These are phyloP conservation scores for Caenorhabditis sp. DNA, from an alignment of 2,888 invertebrate species.

Conservation along the genomic window DNA sequence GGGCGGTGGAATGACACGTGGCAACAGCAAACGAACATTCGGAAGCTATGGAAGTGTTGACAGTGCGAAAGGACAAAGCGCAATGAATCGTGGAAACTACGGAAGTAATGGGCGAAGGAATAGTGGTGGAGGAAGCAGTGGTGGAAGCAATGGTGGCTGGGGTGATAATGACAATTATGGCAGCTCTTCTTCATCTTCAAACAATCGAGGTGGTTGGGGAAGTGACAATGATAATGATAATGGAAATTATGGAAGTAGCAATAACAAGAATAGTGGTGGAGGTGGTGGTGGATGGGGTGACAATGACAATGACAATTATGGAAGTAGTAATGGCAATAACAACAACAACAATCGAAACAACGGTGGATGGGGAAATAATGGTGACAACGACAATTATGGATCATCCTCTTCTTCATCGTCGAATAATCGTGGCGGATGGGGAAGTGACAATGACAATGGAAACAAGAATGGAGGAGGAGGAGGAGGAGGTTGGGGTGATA, in stretches of 20 bases:
- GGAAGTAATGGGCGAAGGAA: constrained; percentile 10
- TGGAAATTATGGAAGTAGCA: not conserved
- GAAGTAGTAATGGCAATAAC: not conserved
- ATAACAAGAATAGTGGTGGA: constrained; percentile 8
- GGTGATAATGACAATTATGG: not conserved
- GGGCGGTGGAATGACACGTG: constrained; percentile 31
- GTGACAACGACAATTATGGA: not conserved
- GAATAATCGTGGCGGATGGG: not conserved
- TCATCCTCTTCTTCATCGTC: not conserved
- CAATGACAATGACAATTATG: constrained; percentile 10
- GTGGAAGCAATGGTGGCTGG: not conserved
- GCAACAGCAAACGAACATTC: constrained; percentile 30
- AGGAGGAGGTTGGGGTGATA: constrained; percentile 6
- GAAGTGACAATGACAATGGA: not conserved
- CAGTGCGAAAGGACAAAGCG: constrained; percentile 26
- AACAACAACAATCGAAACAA: not conserved
- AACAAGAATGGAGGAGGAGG: not conserved
- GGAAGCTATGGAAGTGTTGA: constrained; percentile 39
- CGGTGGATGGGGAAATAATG: not conserved
- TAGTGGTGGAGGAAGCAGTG: constrained; percentile 11
- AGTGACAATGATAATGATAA: constrained; percentile 21
- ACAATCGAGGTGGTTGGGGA: not conserved
- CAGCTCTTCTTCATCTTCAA: not conserved
- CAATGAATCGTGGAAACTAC: constrained; percentile 15
- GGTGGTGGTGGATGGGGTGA: constrained; percentile 2